These are phyloP conservation scores for Poecilia velifera DNA, from an alignment of 2,797 vertebrate species.

Conservation along the genomic window DNA sequence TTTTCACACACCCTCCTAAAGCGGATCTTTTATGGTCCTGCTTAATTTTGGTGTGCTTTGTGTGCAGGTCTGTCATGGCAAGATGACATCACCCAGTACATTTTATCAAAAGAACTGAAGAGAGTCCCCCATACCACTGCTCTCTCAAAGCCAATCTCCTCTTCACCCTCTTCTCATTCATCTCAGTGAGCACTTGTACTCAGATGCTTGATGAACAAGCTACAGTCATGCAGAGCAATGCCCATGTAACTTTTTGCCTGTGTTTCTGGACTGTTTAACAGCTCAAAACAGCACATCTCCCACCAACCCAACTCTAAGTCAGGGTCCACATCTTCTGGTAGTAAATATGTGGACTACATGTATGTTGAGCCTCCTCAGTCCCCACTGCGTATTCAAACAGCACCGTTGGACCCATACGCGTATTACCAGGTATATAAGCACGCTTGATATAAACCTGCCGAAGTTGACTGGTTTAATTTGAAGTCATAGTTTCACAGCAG, in stretches of 20 bases:
- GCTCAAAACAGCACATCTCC: constrained; percentile 65
- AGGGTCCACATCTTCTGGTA: constrained; percentile 63
- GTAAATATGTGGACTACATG: constrained; percentile 89
- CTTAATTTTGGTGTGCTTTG: constrained; percentile 21
- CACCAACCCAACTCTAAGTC: constrained; percentile 64
- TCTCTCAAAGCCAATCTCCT: constrained; percentile 55
- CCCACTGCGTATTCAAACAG: constrained; percentile 79
- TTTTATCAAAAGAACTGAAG: constrained; percentile 95
- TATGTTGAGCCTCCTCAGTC: constrained; percentile 83
- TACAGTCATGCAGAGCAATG: neutral
- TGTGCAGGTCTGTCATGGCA: constrained; percentile 93
- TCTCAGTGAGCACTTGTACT: constrained; percentile 64
- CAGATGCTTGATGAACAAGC: neutral
- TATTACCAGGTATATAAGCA: constrained; percentile 85
- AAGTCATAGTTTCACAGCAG: neutral
- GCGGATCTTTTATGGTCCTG: neutral
- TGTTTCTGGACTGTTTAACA: constrained; percentile 48
- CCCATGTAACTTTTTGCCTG: neutral
- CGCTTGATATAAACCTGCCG: neutral
- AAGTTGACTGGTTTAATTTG: neutral
- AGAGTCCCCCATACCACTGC: constrained; percentile 86
- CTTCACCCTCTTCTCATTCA: constrained; percentile 51
- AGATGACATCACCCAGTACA: constrained; percentile 92
- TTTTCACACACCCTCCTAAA: neutral
- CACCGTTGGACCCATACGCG: constrained; percentile 87